Evolutionary conservation across 92 coral and sea anemone species (phyloP), one percentile per base, ranked within the genome.

Genomic region (Zoanthus sansibaricus): DNA sequence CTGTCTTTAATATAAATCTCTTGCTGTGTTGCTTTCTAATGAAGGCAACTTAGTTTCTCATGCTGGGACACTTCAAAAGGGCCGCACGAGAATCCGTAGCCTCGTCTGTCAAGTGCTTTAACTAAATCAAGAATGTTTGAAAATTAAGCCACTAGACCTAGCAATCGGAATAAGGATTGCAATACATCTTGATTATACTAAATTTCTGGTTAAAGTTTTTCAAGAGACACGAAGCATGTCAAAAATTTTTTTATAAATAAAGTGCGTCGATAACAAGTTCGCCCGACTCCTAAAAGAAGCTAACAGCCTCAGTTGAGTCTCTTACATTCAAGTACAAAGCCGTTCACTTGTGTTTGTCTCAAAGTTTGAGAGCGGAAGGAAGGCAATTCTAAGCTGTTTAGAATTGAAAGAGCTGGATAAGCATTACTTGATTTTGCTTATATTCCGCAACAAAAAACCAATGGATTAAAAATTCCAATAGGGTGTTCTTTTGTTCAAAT

Each of bases 401-500:
- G 47, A 11, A 77, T 13, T 77, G 42, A 64, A 66, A 68, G 59
- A 80, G 21, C 75, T 64, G 75, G 42, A 45, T 37, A 44, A 44
- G 21, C 51, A 18, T 76, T 76, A 49, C 30, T 46, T 66, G 21
- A 32, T 46, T 64, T 21, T 80, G 58, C 59, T 44, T 80, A 45
- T 21, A 20, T 80, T 70, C 13, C 75, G 30, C 61, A 68, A 64
- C 85, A 80, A 80, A 70, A 15, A 80, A 58, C 46, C 73, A 47
- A 16, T 64, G 75, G 75, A 64, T 80, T 80, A 64, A 70, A 87
- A 90, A 90, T 90, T 90, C 88, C 91, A 90, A 82, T 67, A 87
- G 88, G 86, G 88, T 70, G 84, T 31, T 58, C 49, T 74, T 56
- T 90, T 87, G 85, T 82, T 78, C 82, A 11, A 46, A 68, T 56